phyloP scores from a whole-genome alignment of 2,797 vertebrate species.

The Rhynchotus rufescens region DNA sequence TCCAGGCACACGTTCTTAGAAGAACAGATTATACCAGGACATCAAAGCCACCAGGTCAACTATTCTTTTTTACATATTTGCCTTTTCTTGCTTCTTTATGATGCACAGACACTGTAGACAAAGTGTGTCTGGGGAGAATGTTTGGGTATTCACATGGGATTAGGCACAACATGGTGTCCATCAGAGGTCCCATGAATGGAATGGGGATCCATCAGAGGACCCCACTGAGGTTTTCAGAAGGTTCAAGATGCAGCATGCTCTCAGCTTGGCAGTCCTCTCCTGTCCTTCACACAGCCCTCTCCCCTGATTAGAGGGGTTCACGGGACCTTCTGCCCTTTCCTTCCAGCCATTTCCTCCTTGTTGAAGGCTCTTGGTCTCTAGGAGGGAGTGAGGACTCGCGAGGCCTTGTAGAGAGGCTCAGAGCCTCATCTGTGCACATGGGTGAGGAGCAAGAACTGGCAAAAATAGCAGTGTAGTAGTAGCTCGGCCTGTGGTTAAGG shows the following conservation, averaged over 20 bases:
- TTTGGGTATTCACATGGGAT: not conserved
- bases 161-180: not conserved
- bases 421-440: accelerated
- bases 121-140: not conserved
- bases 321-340: not conserved
- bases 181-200: not conserved
- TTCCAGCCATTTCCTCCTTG: not conserved
- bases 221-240: not conserved
- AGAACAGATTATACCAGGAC: not conserved
- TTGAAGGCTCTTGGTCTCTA: not conserved
- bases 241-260: not conserved
- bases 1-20: not conserved
- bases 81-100: not conserved
- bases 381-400: not conserved
- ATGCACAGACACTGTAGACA: not conserved
- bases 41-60: not conserved
- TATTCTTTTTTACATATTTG: not conserved
- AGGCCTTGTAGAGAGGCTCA: not conserved
- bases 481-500: not conserved
- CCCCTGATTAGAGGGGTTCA: not conserved
- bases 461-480: not conserved
- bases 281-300: not conserved
- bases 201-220: not conserved
- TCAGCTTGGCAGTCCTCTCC: not conserved
- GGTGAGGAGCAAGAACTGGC: not conserved